Evolutionary conservation across 2,888 invertebrate genomes (phyloP).

Genomic region (Agonum fuliginosum): DNA sequence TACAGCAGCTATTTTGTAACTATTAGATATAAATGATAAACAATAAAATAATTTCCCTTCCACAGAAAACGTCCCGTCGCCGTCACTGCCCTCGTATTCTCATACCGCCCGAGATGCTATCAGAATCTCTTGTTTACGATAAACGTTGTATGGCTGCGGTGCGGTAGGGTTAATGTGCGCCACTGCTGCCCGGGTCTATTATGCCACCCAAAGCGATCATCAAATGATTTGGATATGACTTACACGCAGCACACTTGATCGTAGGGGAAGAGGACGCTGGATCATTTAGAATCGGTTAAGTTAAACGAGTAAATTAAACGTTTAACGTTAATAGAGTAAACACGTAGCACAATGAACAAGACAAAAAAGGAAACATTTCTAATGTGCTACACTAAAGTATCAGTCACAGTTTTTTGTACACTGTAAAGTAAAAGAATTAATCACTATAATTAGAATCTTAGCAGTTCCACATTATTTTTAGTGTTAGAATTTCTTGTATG

Average conservation of each 20-base stretch:
- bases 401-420: too few species aligned
- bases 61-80: background rate
- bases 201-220: conserved; percentile 42
- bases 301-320: too few species aligned
- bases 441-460: too few species aligned
- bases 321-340: too few species aligned
- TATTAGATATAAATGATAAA: background rate
- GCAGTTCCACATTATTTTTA: too few species aligned
- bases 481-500: too few species aligned
- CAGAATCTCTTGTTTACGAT: conserved; percentile 36
- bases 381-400: too few species aligned
- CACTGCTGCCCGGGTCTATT: background rate
- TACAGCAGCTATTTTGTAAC: too few species aligned
- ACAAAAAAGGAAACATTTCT: too few species aligned
- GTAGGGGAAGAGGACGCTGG: too few species aligned
- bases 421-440: too few species aligned
- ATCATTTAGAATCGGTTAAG: background rate
- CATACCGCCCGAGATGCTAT: conserved; percentile 12
- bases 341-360: too few species aligned
- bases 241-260: background rate
- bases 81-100: conserved; percentile 8
- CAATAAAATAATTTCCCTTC: background rate
- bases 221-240: conserved; percentile 37
- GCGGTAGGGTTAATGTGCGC: conserved; percentile 15
- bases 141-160: conserved; percentile 23